A percentile compares a stretch with the other conserved stretches of the same genome.
phyloP scores from a whole-genome alignment of 2,113 vertebrate species.

The Apteryx mantelli region DNA sequence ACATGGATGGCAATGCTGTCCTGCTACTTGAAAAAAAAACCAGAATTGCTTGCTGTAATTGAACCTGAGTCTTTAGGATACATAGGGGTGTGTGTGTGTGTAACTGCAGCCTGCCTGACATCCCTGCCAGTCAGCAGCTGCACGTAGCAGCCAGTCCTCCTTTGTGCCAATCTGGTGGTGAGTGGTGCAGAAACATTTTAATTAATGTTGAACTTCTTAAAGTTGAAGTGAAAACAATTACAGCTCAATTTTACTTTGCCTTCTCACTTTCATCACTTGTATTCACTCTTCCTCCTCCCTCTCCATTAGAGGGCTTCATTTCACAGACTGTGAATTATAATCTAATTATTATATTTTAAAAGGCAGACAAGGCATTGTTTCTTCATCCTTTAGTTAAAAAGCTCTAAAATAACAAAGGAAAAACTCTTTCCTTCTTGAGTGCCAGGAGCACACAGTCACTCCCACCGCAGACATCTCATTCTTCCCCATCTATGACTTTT shows the following conservation, averaged over 20 bases:
- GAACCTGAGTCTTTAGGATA: not conserved
- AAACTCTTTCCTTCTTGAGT: constrained; percentile 15
- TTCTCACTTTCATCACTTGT: constrained; percentile 74
- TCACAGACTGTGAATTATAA: constrained; percentile 80
- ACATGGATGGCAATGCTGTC: not conserved
- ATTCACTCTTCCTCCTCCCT: constrained; percentile 74
- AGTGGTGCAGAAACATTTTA: constrained; percentile 80
- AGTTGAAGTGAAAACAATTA: constrained; percentile 83
- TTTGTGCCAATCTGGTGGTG: constrained; percentile 72
- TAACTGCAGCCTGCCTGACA: constrained; percentile 25
- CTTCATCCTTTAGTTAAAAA: constrained; percentile 66
- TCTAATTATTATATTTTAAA: constrained; percentile 73
- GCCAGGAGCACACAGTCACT: constrained; percentile 4
- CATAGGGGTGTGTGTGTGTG: not conserved
- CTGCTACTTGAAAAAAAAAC: not conserved
- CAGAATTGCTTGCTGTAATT: not conserved
- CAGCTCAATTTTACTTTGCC: constrained; percentile 79
- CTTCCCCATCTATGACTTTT: constrained; percentile 20
- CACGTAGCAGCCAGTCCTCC: not conserved
- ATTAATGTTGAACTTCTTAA: constrained; percentile 82
- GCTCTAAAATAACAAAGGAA: constrained; percentile 60
- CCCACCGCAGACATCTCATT: constrained; percentile 35
- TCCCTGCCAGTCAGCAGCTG: constrained; percentile 54
- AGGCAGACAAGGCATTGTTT: constrained; percentile 66
- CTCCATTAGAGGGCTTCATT: constrained; percentile 77